Conservation (phyloP, 2,797 vertebrate species). For the Ptychobarbus kaznakovi region DNA sequence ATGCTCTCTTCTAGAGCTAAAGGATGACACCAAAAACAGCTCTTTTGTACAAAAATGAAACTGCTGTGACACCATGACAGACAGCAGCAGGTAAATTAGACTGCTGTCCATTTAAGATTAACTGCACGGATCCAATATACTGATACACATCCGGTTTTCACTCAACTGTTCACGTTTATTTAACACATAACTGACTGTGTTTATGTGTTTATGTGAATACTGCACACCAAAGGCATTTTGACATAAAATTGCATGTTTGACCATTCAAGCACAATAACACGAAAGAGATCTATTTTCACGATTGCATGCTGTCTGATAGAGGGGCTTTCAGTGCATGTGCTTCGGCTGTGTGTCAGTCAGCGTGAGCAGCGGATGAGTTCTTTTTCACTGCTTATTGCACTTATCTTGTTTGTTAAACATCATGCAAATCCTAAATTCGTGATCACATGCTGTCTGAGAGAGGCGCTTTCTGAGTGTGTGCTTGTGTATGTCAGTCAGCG, state of each 20-base stretch:
- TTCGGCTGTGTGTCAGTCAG: background rate
- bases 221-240: background rate
- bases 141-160: background rate
- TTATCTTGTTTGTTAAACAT: too few species aligned
- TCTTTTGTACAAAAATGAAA: too few species aligned
- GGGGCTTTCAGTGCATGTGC: background rate
- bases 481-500: too few species aligned
- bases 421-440: too few species aligned
- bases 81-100: background rate
- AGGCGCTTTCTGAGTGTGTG: too few species aligned
- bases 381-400: too few species aligned
- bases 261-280: background rate
- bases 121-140: background rate
- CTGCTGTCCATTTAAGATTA: background rate
- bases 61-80: too few species aligned
- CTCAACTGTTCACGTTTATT: background rate
- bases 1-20: too few species aligned
- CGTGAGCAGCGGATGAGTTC: background rate
- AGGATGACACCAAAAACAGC: too few species aligned
- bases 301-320: too few species aligned
- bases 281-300: background rate
- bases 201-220: background rate
- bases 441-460: too few species aligned
- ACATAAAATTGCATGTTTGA: background rate
- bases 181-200: too few species aligned